These are phyloP conservation scores for Poeciliopsis gracilis DNA, from an alignment of 2,797 vertebrate genomes.

Conservation along the genomic window DNA sequence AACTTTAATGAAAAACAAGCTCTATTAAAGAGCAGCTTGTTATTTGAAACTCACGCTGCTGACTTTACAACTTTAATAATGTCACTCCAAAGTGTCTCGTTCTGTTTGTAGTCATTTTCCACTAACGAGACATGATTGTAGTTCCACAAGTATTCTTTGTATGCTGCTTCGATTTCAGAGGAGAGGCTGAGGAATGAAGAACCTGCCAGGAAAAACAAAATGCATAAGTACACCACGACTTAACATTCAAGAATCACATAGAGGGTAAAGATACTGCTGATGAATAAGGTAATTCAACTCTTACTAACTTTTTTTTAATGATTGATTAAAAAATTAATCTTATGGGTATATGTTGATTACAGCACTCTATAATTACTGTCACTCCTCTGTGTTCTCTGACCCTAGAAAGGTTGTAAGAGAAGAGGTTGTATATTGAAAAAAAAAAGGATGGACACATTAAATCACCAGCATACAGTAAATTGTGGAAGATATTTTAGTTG, in stretches of 20 bases:
- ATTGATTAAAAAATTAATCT: background rate
- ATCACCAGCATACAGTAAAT: background rate
- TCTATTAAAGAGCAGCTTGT: background rate
- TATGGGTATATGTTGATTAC: background rate
- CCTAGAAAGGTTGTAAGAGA: background rate
- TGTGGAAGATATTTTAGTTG: background rate
- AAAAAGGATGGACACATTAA: background rate
- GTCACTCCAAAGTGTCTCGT: constrained; percentile 83
- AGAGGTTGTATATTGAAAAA: background rate
- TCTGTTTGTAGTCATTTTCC: constrained; percentile 88
- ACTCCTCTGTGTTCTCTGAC: background rate
- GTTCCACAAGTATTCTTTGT: constrained; percentile 90
- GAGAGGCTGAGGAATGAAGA: constrained; percentile 88
- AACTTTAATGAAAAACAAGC: background rate
- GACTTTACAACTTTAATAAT: constrained; percentile 82
- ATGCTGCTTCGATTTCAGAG: constrained; percentile 87
- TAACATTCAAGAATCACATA: background rate
- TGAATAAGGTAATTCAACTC: background rate
- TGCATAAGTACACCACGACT: rapidly evolving
- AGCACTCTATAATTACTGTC: background rate
- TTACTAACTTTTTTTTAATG: background rate
- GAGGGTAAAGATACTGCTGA: background rate
- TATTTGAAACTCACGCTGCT: constrained; percentile 84
- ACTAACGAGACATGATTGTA: constrained; percentile 84
- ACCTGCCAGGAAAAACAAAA: constrained; percentile 74